Percentiles rank a stretch among this genome's conserved stretches.
phyloP scores from a whole-genome alignment of 2,113 vertebrate genomes.

The Rissa tridactyla region DNA sequence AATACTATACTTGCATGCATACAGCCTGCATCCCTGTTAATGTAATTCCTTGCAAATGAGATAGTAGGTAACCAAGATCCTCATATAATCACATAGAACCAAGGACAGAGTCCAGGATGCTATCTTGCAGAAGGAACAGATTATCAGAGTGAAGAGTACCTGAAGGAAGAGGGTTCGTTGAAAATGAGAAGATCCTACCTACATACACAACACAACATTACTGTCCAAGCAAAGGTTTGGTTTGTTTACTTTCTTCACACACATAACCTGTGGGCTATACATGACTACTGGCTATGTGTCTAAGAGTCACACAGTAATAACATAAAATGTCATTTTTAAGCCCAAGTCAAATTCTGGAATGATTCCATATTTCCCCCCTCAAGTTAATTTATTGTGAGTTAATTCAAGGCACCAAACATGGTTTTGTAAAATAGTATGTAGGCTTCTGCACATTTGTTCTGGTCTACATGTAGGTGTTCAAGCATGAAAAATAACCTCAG shows the following conservation, averaged over 20 bases:
- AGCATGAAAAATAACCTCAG: not conserved
- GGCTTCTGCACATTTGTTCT: not conserved
- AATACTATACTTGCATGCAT: not conserved
- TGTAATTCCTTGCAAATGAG: not conserved
- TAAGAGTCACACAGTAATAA: not conserved
- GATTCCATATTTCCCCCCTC: not conserved
- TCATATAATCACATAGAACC: not conserved
- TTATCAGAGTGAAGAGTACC: not conserved
- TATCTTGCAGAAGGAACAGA: not conserved
- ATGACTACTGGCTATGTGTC: not conserved
- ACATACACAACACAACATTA: not conserved
- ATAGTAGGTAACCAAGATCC: not conserved
- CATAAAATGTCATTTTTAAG: not conserved
- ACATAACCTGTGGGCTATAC: not conserved
- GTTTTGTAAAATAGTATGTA: not conserved
- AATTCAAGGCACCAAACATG: not conserved
- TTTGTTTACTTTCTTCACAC: not conserved
- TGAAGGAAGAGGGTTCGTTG: not conserved
- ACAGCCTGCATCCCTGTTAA: not conserved
- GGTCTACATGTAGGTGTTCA: not conserved
- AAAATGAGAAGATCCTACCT: not conserved
- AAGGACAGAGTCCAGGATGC: not conserved
- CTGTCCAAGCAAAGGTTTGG: not conserved
- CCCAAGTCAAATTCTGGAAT: not conserved
- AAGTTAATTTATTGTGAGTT: not conserved